Evolutionary conservation across 2,113 vertebrate species (phyloP).

Genomic region (Prunella himalayana): DNA sequence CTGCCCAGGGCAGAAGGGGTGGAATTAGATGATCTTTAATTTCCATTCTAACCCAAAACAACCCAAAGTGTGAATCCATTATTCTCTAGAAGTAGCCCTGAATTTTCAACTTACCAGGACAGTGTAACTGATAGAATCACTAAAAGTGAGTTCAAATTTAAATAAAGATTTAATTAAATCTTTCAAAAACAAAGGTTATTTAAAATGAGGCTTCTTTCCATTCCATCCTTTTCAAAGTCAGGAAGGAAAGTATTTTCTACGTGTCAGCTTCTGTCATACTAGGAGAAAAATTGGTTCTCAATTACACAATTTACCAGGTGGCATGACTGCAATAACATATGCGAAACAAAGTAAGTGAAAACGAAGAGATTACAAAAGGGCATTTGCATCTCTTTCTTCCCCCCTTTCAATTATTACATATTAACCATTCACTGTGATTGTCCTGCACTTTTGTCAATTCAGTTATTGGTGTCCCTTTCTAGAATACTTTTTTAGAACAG

Average conservation of each 20-base stretch:
- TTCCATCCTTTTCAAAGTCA: not conserved
- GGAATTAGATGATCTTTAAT: not conserved
- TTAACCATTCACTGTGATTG: not conserved
- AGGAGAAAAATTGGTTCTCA: not conserved
- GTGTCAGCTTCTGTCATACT: not conserved
- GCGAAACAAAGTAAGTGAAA: not conserved
- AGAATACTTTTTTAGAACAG: not conserved
- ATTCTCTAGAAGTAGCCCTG: not conserved
- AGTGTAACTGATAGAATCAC: not conserved
- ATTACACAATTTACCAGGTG: not conserved
- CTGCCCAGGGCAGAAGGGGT: not conserved
- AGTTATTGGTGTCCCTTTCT: not conserved
- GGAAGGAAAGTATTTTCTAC: not conserved
- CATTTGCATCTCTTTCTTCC: rapidly evolving
- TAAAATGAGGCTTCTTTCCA: not conserved
- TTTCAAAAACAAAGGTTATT: not conserved
- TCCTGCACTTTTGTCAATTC: not conserved
- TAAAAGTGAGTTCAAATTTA: not conserved
- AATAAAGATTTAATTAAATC: not conserved
- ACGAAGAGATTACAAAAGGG: not conserved
- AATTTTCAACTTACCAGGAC: not conserved
- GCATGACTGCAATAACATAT: not conserved
- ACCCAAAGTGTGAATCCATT: not conserved
- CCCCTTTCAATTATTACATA: not conserved
- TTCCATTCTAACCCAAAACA: not conserved